Evolutionary conservation across 2,113 vertebrate genomes (phyloP).

Genomic region (Lamprologus lemairii): DNA sequence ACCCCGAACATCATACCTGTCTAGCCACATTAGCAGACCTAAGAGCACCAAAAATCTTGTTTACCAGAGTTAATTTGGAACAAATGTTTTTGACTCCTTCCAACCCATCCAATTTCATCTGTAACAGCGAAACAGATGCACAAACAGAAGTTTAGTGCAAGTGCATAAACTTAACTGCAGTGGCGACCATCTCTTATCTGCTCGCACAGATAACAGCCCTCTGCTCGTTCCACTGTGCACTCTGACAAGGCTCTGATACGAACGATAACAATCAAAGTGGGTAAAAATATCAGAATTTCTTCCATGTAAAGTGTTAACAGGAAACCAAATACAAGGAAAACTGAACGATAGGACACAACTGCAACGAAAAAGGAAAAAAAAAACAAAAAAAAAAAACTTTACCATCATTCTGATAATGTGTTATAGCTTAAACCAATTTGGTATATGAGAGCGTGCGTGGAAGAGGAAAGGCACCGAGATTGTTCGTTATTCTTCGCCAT

Average conservation of each 20-base stretch:
- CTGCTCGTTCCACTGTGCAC: background rate
- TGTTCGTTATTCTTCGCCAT: constrained; percentile 28
- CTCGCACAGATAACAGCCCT: background rate
- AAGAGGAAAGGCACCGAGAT: background rate
- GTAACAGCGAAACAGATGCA: background rate
- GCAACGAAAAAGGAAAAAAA: background rate
- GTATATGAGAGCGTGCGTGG: background rate
- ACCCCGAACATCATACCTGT: constrained; percentile 26
- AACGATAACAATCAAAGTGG: background rate
- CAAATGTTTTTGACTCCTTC: background rate
- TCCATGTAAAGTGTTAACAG: background rate
- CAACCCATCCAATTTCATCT: background rate
- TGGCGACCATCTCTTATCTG: background rate
- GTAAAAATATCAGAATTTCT: background rate
- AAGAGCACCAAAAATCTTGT: constrained; percentile 15
- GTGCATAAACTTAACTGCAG: background rate
- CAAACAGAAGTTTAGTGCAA: background rate
- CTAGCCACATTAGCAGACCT: background rate
- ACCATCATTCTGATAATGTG: background rate
- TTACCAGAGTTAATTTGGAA: constrained; percentile 25
- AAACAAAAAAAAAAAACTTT: background rate
- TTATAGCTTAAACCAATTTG: background rate
- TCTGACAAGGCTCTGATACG: background rate
- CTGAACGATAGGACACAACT: background rate
- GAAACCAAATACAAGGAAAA: background rate